These are phyloP conservation scores for Drosophila paranaensis DNA, from an alignment of 2,888 invertebrate genomes.

Conservation along the genomic window DNA sequence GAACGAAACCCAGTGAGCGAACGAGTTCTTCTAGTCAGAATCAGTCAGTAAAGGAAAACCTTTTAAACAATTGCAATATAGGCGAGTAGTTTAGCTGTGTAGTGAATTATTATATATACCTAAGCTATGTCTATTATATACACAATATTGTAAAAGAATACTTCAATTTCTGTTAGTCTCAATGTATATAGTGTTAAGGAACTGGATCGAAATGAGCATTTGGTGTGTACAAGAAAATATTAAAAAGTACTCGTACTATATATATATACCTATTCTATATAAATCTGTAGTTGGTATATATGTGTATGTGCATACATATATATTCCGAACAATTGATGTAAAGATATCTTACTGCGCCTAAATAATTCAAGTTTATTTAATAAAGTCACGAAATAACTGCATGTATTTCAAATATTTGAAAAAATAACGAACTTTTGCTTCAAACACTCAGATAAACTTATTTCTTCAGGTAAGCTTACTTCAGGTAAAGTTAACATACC, in stretches of 20 bases:
- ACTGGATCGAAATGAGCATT: conserved; percentile 63
- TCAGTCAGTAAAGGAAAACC: conserved; percentile 29
- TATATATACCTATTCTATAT: conserved; percentile 12
- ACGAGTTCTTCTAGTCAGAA: conserved; percentile 68
- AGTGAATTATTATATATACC: conserved; percentile 30
- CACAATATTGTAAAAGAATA: conserved; percentile 34
- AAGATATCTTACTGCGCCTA: conserved; percentile 34
- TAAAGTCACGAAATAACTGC: conserved; percentile 41
- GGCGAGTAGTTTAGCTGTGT: conserved; percentile 60
- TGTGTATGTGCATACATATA: conserved; percentile 20
- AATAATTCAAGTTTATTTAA: conserved; percentile 48
- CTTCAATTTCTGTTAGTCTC: conserved; percentile 39
- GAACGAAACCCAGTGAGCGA: conserved; percentile 21
- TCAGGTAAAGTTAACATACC: too few relatives aligned
- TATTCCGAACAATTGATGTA: conserved; percentile 30
- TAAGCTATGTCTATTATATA: conserved; percentile 46
- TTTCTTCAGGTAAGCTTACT: background rate
- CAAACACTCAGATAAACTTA: background rate
- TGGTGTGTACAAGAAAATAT: conserved; percentile 72
- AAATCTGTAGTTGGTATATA: conserved; percentile 13
- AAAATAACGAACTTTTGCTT: background rate
- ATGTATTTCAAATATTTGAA: conserved; percentile 1
- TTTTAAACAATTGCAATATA: conserved; percentile 64
- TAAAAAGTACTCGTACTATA: conserved; percentile 32
- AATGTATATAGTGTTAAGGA: conserved; percentile 56